Percentiles rank a stretch among this genome's conserved stretches.
Conservation (phyloP, 2,113 vertebrate genomes). For the Lonchura striata region DNA sequence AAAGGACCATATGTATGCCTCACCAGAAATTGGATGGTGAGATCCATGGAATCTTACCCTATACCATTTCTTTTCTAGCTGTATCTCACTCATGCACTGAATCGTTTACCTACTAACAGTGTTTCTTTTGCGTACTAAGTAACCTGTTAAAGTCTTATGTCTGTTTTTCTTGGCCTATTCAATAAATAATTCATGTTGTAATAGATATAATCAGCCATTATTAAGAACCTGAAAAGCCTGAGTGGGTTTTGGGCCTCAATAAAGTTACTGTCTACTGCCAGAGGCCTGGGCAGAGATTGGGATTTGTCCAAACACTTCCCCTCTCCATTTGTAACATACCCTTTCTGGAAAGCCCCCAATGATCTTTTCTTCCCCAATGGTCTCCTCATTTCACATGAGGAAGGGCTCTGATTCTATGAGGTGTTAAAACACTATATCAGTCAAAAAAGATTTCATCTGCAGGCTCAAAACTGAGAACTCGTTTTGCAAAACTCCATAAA, state of each 20-base stretch:
- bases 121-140: neutral
- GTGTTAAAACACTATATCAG: neutral
- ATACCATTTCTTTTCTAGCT: neutral
- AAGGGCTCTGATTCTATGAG: neutral
- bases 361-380: neutral
- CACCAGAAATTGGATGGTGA: neutral
- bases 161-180: neutral
- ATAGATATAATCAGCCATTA: neutral
- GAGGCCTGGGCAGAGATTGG: neutral
- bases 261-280: neutral
- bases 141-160: neutral
- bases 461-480: neutral
- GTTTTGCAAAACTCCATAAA: accelerated
- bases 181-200: neutral
- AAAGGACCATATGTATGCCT: neutral
- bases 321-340: neutral
- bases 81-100: neutral
- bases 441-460: neutral
- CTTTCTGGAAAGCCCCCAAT: neutral
- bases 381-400: neutral
- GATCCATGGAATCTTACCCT: neutral
- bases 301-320: neutral
- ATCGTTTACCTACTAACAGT: neutral
- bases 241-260: neutral
- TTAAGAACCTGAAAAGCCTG: accelerated